Evolutionary conservation across 2,113 vertebrate genomes (phyloP), one percentile per base, ranked within the genome.

Genomic region (Heterochromis multidens): DNA sequence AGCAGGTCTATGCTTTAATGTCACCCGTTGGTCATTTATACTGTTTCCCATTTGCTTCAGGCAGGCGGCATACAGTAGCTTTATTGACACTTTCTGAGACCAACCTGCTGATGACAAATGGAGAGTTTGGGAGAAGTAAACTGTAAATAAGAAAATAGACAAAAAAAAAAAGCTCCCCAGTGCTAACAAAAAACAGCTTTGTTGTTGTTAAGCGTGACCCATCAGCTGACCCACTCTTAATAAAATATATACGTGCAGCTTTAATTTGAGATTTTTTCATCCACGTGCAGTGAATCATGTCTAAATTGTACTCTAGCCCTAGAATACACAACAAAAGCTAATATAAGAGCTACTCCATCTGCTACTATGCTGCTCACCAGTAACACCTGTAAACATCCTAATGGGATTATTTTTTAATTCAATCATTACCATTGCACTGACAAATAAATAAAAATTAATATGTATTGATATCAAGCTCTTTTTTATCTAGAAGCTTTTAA

Each of bases 61-160:
- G 12, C 0, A 3, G 1, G 40, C 43, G 0, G 23, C 65, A 70
- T 70, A 46, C 21, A 46, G 1, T 27, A 70, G 65, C 14, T 70
- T 27, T 6, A 43, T 46, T 40, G 23, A 67, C n/a, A 25, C 16
- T 46, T 46, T 46, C 5, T 16, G 43, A 46, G 13, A 46, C 13
- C 43, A 52, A 52, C 7, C 14, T 70, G 23, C 23, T 70, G 2
- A 70, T 46, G 43, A 46, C 3, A 70, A 2, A 70, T 46, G 14
- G 25, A 11, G 8, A 27, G 65, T 46, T 27, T 70, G 14, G 65
- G 3, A 67, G 37, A 70, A 70, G 37, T 65, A 43, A 27, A 1
- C 14, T 27, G 65, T 27, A 46, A 70, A 19, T 70, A 0, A 70
- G 7, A 70, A 70, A 70, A 70, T 3, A 43, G 35, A 70, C 63